Base-by-base conservation (phyloP, 2,797 vertebrate genomes). In the Antrozous pallidus region DNA sequence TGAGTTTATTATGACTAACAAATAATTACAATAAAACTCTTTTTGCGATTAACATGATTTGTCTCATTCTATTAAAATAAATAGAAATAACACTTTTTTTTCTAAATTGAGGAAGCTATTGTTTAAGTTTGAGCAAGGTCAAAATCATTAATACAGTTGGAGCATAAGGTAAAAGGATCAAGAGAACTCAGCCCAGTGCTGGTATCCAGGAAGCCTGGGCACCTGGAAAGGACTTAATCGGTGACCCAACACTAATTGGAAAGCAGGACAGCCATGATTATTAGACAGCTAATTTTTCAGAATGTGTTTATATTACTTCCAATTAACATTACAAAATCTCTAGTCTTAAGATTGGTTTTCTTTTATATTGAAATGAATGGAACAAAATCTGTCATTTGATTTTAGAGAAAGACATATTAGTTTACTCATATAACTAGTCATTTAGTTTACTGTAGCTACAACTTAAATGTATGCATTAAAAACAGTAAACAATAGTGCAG, bases 151-250 rank as follows among this genome's bases (percentile, higher is more conserved):
- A 97, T 96, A 87, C 56, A 95, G 93, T 71, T 95, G 90, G 88
- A 96, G 96, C 92, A 94, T 73, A 80, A 83, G 17, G 18, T 97
- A 95, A 98, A 97, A 97, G 54, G 88, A 95, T 95, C 82, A 97
- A 95, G 94, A 56, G 87, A 96, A 85, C 71, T 95, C 90, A 94
- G 88, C 71, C 73, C 71, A 97, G 42, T 82, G 88, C 42, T n/a
- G 88, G 94, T 74, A 91, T 95, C 82, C 80, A 92, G 95, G 97
- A 98, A 97, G 83, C 95, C 87, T 96, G 96, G 97, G 96, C 97
- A 98, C 88, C 96, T 96, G 94, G 95, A 95, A 97, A 94, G 75
- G 70, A 98, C 97, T 98, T 98, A 98, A 98, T 98, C 98, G 97
- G 96, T 97, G 80, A 96, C 97, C 97, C 90, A 97, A 80, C 22